Base-by-base conservation (phyloP, 2,113 vertebrate genomes). In the Gymnogyps californianus region DNA sequence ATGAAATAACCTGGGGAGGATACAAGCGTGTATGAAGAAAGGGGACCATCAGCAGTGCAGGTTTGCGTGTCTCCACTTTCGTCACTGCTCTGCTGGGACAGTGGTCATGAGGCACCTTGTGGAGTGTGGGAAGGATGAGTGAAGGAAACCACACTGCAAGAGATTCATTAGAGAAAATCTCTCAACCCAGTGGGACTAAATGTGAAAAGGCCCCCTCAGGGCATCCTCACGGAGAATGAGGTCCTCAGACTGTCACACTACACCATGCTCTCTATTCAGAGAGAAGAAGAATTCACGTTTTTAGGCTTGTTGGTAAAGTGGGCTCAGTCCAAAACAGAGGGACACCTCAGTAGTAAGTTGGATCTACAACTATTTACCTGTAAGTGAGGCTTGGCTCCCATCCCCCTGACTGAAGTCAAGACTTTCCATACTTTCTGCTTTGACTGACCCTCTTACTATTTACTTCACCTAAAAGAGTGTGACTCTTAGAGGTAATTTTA, bases 31-130 rank as follows among this genome's bases (percentile, higher is more conserved):
- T 29, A n/a, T 49, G 64, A 83, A 77, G 57, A 74, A 77, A 74
- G 0, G 0, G 51, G 46, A 65, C 46, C 32, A 36, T 7, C 14
- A 58, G 46, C 19, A 62, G 38, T 2, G 28, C 65, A 86, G 44
- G 16, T 79, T 40, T 77, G 32, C 52, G 49, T 11, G 42, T 26
- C 47, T 44, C 47, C 36, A 44, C 28, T 32, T 91, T 47, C 46
- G 49, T 13, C 69, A 21, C 29, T 9, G 26, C 44, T 81, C 65
- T 75, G n/a, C 57, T 58, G 22, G 54, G 66, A 93, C n/a, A 54
- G 74, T 2, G 4, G 44, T 19, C 24, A 51, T n/a, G 62, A 82
- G 49, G 52, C 47, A 83, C 6, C 19, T 57, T 7, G 0, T 6
- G 58, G 34, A 74, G 5, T 29, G 34, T 29, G 72, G 55, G 36